These are phyloP conservation scores for Ameiurus melas DNA, from an alignment of 2,113 vertebrate species.

Conservation along the genomic window DNA sequence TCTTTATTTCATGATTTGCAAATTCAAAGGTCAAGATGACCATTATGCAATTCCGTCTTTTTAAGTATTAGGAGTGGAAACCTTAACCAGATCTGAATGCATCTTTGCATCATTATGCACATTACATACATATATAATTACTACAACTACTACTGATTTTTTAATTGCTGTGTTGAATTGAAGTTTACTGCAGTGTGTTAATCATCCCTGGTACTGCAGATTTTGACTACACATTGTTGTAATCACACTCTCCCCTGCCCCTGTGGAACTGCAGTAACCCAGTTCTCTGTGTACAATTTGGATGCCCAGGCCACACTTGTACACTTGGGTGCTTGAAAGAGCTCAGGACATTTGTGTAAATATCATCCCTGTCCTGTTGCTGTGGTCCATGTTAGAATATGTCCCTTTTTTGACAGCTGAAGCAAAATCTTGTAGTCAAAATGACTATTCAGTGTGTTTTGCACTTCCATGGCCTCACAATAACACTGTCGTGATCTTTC, in stretches of 20 bases:
- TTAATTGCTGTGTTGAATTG: not conserved
- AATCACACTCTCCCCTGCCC: not conserved
- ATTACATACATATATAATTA: too few relatives aligned
- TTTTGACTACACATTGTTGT: not conserved
- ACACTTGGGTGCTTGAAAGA: not conserved
- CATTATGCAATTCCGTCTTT: not conserved
- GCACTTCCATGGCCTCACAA: not conserved
- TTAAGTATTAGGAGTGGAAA: not conserved
- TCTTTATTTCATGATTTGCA: not conserved
- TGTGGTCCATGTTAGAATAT: not conserved
- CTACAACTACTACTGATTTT: not conserved
- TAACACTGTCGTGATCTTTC: not conserved
- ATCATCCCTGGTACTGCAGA: not conserved
- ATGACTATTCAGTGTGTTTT: not conserved
- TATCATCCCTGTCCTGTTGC: not conserved
- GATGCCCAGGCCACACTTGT: not conserved
- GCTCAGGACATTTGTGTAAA: not conserved
- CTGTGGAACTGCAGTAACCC: not conserved
- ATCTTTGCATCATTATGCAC: not conserved
- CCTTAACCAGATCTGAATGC: not conserved
- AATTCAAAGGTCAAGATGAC: not conserved
- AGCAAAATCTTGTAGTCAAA: constrained; percentile 9
- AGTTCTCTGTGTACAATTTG: not conserved
- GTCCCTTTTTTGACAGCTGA: not conserved
- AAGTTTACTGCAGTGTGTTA: not conserved